Percentiles rank a stretch among this genome's conserved stretches.
These are phyloP conservation scores for Caenorhabditis sp. DNA, from an alignment of 2,888 invertebrate species.

Conservation along the genomic window DNA sequence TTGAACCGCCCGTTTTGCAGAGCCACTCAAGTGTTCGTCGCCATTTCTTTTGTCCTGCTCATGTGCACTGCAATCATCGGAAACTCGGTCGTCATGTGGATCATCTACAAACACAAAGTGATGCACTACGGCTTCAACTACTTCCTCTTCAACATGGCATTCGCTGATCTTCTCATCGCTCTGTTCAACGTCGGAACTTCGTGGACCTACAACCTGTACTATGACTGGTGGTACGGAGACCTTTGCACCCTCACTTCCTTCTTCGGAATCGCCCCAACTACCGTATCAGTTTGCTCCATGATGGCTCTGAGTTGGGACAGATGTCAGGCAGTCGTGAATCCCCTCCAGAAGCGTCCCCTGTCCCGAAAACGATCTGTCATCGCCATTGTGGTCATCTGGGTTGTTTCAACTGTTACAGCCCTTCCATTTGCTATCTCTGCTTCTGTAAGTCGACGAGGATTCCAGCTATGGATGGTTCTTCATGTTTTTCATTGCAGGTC, in stretches of 20 bases:
- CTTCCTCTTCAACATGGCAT: slow-evolving; percentile 80
- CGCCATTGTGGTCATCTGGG: slow-evolving; percentile 74
- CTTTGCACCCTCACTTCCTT: slow-evolving; percentile 77
- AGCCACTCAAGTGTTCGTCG: slow-evolving; percentile 70
- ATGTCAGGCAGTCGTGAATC: slow-evolving; percentile 76
- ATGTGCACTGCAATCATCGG: slow-evolving; percentile 75
- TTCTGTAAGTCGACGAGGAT: slow-evolving; percentile 42
- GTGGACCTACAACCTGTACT: slow-evolving; percentile 78
- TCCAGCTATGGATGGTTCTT: too few relatives aligned
- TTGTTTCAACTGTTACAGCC: slow-evolving; percentile 74
- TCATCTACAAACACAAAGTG: slow-evolving; percentile 76
- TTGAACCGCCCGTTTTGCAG: slow-evolving; percentile 47
- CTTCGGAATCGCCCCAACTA: slow-evolving; percentile 79
- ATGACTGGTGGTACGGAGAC: slow-evolving; percentile 78
- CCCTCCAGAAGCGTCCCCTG: slow-evolving; percentile 73
- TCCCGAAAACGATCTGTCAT: slow-evolving; percentile 67
- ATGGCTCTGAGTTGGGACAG: slow-evolving; percentile 79
- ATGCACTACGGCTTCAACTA: slow-evolving; percentile 80
- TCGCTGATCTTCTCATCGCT: slow-evolving; percentile 79
- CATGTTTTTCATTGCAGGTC: too few relatives aligned
- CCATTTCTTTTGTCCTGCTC: slow-evolving; percentile 70
- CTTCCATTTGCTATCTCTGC: slow-evolving; percentile 72
- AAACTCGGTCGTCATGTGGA: slow-evolving; percentile 79
- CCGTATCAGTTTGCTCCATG: slow-evolving; percentile 78
- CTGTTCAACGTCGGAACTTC: slow-evolving; percentile 78